Percentiles rank a stretch among this genome's conserved stretches.
These are phyloP conservation scores for Galbula dea DNA, from an alignment of 2,113 vertebrate species.

Conservation along the genomic window DNA sequence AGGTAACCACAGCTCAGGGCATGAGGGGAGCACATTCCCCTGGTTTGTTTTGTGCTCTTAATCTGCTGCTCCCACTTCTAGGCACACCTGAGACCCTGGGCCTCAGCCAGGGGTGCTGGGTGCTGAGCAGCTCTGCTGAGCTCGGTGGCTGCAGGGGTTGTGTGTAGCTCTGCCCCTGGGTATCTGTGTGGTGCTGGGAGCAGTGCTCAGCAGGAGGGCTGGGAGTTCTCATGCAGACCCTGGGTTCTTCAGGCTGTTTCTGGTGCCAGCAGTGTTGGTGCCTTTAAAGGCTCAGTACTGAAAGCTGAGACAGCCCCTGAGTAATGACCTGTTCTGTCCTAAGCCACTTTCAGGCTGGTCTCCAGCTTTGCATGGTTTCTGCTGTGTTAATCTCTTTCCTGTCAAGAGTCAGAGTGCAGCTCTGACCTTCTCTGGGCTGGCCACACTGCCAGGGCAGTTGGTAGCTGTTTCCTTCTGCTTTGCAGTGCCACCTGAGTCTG, in stretches of 20 bases:
- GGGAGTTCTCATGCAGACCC: not conserved
- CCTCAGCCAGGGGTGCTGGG: not conserved
- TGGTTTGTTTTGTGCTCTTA: not conserved
- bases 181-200: not conserved
- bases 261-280: not conserved
- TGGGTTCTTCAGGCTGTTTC: fast-evolving
- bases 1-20: slow-evolving; percentile 74
- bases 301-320: not conserved
- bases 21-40: not conserved
- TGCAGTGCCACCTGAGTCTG: not conserved
- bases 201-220: not conserved
- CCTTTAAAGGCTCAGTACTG: not conserved
- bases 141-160: too few species aligned
- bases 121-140: not conserved
- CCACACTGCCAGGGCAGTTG: not conserved
- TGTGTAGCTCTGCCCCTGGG: too few species aligned
- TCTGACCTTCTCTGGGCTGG: slow-evolving; percentile 18
- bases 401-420: not conserved
- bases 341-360: not conserved
- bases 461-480: not conserved
- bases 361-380: not conserved
- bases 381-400: not conserved
- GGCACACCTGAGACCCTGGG: not conserved
- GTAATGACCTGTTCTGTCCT: not conserved
- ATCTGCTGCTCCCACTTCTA: not conserved